Base-by-base conservation (phyloP, 2,888 invertebrate species). In the Philereme transversata region DNA sequence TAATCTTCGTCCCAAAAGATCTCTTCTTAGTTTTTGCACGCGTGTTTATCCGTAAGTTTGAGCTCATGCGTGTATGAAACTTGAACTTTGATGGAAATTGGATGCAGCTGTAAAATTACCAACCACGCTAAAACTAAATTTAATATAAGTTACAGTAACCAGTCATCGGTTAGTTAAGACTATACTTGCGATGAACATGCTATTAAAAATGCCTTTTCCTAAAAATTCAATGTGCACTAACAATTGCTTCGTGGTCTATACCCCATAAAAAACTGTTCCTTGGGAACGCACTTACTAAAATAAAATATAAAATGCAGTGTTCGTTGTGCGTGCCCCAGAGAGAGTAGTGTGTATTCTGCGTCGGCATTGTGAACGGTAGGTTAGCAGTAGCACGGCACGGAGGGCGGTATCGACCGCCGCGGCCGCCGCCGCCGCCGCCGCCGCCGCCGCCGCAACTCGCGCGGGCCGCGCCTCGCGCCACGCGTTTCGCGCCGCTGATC, bases 381-480 rank as follows among this genome's bases (percentile, higher is more conserved):
- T 22, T 45, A 22, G 45, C 45, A 43, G 43, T n/a, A 10, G 43
- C 43, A 43, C 43, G n/a, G 38, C 38, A 38, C 38, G 38, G 38
- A 8, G 38, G 5, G 38, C 22, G n/a, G 43, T 43, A 43, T 43
- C 43, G 43, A 43, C 43, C 43, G 43, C 4, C 43, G n/a, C 43
- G 10, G 10, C 38, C 38, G 38, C 38, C 38, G 8, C 38, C 5
- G 3, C 38, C 8, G 38, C 38, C 43, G 43, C 4, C 43, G n/a
- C 43, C 10, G 10, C 38, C 38, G 38, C 38, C 38, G 8, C 38
- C 5, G 3, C 38, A 1, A 3, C 38, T 38, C 5, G 38, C 38
- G 43, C 10, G 43, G 10, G 43, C n/a, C 41, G 4, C 9, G 45
- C 22, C 22, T 6, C 4, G n/a, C 9, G 43, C 43, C n/a, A 5